Percentiles rank a stretch among this genome's conserved stretches.
Evolutionary conservation across 2,113 vertebrate genomes (phyloP).

Genomic region (Excalfactoria chinensis): DNA sequence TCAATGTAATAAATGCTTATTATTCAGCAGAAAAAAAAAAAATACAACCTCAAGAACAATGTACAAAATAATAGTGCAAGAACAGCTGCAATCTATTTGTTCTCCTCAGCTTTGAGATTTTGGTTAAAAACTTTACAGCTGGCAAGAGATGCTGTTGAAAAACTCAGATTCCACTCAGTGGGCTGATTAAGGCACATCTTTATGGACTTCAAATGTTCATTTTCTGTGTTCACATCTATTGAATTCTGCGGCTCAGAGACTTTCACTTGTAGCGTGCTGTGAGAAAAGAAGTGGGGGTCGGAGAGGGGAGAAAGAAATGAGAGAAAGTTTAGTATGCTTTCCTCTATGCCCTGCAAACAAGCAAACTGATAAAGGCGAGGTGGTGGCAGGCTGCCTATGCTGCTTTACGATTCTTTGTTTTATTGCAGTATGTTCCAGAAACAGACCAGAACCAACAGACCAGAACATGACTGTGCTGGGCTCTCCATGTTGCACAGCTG

Average conservation of each 20-base stretch:
- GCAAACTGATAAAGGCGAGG: slow-evolving; percentile 23
- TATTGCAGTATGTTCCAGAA: background rate
- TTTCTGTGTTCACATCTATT: slow-evolving; percentile 78
- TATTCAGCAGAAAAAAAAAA: slow-evolving; percentile 69
- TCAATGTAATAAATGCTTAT: slow-evolving; percentile 76
- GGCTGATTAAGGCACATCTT: slow-evolving; percentile 86
- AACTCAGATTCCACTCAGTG: slow-evolving; percentile 79
- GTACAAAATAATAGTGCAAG: slow-evolving; percentile 83
- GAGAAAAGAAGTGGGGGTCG: slow-evolving; percentile 36
- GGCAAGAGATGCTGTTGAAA: slow-evolving; percentile 76
- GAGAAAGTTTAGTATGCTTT: slow-evolving; percentile 68
- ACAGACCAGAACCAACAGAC: background rate
- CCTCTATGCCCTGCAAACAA: background rate
- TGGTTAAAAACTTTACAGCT: slow-evolving; percentile 83
- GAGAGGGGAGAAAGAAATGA: slow-evolving; percentile 37
- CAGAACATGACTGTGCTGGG: background rate
- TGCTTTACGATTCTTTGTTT: background rate
- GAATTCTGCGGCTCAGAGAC: slow-evolving; percentile 78
- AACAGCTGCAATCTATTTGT: slow-evolving; percentile 76
- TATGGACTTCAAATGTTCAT: slow-evolving; percentile 79
- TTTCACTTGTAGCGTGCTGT: slow-evolving; percentile 79
- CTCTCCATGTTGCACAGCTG: accelerated
- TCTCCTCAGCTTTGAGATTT: slow-evolving; percentile 82
- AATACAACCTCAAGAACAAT: slow-evolving; percentile 42
- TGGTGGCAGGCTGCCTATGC: background rate